Evolutionary conservation across 2,888 invertebrate species (phyloP).

Genomic region (Plebejus anna): DNA sequence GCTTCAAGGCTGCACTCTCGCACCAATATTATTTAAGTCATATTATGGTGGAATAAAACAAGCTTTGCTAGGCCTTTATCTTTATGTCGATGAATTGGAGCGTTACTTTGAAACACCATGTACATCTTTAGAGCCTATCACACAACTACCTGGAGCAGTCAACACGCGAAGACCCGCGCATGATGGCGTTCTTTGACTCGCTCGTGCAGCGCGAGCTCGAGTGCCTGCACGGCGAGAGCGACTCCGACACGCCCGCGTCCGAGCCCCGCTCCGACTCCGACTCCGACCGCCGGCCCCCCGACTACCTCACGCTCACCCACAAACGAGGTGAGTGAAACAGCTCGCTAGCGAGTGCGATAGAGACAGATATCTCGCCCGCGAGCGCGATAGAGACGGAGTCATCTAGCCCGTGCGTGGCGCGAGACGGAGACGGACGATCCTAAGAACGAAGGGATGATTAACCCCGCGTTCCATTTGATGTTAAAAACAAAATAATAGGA

Average conservation of each 20-base stretch:
- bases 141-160: constrained; percentile 95
- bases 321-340: constrained; percentile 54
- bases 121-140: constrained; percentile 82
- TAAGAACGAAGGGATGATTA: background rate
- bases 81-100: no score
- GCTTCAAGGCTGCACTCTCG: background rate
- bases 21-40: background rate
- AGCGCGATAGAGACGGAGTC: constrained; percentile 21
- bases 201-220: constrained; percentile 94
- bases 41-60: background rate
- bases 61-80: background rate
- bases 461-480: no score
- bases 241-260: constrained; percentile 61
- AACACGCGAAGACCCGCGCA: constrained; percentile 92
- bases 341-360: constrained; percentile 23
- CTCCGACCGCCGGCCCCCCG: constrained; percentile 58
- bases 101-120: no score
- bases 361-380: background rate
- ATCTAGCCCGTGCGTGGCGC: constrained; percentile 48
- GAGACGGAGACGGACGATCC: background rate
- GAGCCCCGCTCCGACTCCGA: constrained; percentile 52
- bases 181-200: constrained; percentile 98
- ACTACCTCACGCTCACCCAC: constrained; percentile 59
- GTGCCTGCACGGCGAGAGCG: constrained; percentile 82
- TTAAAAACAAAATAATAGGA: no score